These are phyloP conservation scores for Malachius bipustulatus DNA, from an alignment of 2,888 invertebrate species.

Conservation along the genomic window DNA sequence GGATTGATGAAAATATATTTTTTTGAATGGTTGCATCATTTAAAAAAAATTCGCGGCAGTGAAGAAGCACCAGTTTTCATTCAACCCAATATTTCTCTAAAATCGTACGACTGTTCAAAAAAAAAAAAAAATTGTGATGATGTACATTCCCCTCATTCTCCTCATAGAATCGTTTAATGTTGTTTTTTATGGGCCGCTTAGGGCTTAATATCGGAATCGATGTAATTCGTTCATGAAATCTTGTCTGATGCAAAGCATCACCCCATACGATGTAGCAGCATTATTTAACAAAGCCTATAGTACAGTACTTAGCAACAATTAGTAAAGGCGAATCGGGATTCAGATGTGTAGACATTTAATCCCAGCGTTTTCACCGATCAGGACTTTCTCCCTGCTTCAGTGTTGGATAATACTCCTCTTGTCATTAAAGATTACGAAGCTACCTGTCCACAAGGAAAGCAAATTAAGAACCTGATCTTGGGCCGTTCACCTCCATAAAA, in stretches of 20 bases:
- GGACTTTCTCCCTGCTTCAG: neutral
- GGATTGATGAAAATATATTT: conserved; percentile 12
- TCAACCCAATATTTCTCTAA: conserved; percentile 7
- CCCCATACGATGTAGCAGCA: conserved; percentile 9
- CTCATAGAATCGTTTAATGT: conserved; percentile 8
- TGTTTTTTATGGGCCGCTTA: conserved; percentile 9
- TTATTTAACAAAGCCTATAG: no score
- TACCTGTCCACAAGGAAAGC: conserved; percentile 1
- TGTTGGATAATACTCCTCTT: neutral
- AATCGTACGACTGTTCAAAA: conserved; percentile 19
- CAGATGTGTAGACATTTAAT: conserved; percentile 1
- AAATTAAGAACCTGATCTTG: neutral
- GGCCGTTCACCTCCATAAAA: no score
- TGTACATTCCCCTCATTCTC: conserved; percentile 5
- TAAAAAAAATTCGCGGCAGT: conserved; percentile 10
- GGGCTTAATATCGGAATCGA: conserved; percentile 5
- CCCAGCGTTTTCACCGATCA: conserved; percentile 4
- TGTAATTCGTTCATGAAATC: conserved; percentile 10
- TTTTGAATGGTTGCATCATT: conserved; percentile 11
- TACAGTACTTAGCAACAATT: conserved; percentile 9
- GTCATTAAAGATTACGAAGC: neutral
- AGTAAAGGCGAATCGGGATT: conserved; percentile 8
- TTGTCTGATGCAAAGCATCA: conserved; percentile 7
- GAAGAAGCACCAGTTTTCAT: conserved; percentile 7
- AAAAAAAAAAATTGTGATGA: conserved; percentile 9